Percentiles rank a stretch among this genome's conserved stretches.
phyloP scores from a whole-genome alignment of 2,797 vertebrate genomes.

The Argentina silus region DNA sequence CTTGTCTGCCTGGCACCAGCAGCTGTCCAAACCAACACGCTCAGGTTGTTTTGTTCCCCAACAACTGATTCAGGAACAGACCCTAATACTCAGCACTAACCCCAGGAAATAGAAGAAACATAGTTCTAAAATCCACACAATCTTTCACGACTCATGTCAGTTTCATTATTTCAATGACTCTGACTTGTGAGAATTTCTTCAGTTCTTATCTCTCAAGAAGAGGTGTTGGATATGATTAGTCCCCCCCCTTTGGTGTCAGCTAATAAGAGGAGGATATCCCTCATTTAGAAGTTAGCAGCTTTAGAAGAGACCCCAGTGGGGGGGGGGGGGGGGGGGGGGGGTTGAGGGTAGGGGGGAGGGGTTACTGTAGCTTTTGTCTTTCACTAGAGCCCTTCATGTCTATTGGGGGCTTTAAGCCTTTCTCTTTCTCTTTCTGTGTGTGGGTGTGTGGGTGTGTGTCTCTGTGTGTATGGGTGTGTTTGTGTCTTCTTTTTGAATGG shows the following conservation, averaged over 20 bases:
- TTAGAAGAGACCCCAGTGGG: not conserved
- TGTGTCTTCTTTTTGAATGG: too few species aligned
- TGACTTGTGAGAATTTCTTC: too few species aligned
- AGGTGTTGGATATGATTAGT: too few species aligned
- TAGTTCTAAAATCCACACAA: too few species aligned
- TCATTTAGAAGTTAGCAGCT: constrained; percentile 1
- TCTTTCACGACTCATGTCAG: too few species aligned
- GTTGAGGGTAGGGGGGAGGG: too few species aligned
- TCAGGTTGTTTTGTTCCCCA: not conserved
- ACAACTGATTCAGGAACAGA: not conserved
- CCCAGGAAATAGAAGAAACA: not conserved
- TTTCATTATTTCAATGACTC: too few species aligned
- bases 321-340: too few species aligned
- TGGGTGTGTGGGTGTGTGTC: not conserved
- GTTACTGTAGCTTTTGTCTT: not conserved
- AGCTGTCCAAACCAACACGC: not conserved
- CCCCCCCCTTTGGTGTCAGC: not conserved
- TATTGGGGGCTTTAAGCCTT: not conserved
- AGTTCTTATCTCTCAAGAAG: too few species aligned
- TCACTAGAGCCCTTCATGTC: not conserved
- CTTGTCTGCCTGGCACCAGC: too few species aligned
- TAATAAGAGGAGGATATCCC: not conserved
- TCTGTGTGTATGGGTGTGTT: not conserved
- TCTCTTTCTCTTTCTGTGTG: not conserved
- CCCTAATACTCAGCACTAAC: not conserved